A percentile compares a stretch with the other conserved stretches of the same genome.
Evolutionary conservation across 1,140 invertebrate species (phyloP).

Genomic region (Scaptomyza pallida): DNA sequence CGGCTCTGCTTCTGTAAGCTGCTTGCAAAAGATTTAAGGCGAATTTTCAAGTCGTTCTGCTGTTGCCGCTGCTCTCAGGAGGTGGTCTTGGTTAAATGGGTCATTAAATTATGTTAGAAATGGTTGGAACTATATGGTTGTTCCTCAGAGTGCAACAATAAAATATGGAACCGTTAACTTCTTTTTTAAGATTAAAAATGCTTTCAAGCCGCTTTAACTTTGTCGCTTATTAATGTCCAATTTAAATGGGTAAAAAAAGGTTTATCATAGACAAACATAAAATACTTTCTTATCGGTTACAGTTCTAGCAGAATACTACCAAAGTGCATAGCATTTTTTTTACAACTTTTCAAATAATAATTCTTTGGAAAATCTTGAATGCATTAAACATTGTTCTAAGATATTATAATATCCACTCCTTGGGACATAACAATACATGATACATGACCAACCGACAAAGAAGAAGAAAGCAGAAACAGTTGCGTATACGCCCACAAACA

Average conservation of each 20-base stretch:
- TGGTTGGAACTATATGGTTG: constrained; percentile 30
- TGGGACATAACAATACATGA: constrained; percentile 43
- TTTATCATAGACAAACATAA: no score
- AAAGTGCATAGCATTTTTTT: no score
- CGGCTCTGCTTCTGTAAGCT: constrained; percentile 45
- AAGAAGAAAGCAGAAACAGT: neutral
- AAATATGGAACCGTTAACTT: constrained; percentile 1
- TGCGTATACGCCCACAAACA: constrained; percentile 6
- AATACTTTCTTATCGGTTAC: no score
- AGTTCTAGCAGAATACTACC: no score
- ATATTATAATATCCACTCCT: neutral
- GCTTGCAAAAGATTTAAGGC: constrained; percentile 63
- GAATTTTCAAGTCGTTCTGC: constrained; percentile 8
- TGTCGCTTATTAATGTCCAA: no score
- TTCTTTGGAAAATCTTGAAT: neutral
- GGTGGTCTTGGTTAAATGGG: neutral
- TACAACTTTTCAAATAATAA: no score
- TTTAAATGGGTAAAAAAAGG: no score
- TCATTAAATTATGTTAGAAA: constrained; percentile 37
- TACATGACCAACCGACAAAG: constrained; percentile 27
- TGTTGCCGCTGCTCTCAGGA: neutral
- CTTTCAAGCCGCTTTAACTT: no score
- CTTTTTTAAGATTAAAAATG: no score
- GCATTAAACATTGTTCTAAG: neutral
- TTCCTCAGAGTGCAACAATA: constrained; percentile 21